Evolutionary conservation across 2,113 vertebrate genomes (phyloP), one percentile per base, ranked within the genome.

Genomic region (Phaethornis superciliosus): DNA sequence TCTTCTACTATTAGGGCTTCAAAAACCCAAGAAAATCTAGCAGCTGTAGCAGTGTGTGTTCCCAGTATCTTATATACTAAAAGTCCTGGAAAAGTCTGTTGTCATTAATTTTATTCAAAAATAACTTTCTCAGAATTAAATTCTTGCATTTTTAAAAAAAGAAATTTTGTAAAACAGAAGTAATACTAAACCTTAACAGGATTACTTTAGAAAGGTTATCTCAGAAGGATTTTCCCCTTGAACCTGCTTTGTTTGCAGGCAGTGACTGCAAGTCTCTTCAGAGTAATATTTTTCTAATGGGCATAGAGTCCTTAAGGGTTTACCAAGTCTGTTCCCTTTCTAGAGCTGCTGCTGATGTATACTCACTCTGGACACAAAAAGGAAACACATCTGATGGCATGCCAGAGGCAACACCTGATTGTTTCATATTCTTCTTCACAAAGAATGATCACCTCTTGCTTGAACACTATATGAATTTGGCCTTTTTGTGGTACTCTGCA

Each of bases 41-140:
- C 63, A 92, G 85, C 78, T 92, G 87, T 70, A 92, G 83, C 72
- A 88, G 24, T 58, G 72, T 52, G 33, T 89, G 89, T 96, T 12
- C 62, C 22, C 27, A 65, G 37, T 30, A 69, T 10, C 8, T 93
- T 55, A 55, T 19, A 33, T 21, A 44, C 35, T 55, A 28, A 83
- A 82, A 77, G 8, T 3, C 10, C 12, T 80, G 27, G 15, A 93
- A 94, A 88, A 35, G 81, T 8, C 49, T 65, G 7, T 30, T 35
- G 32, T 28, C 24, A 32, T 82, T 46, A 3, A 42, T 81, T 72
- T 74, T 74, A 59, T 77, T 80, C 26, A 37, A 74, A 83, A 93
- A 78, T 23, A 35, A 26, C 18, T 63, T 71, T 62, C 14, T 81
- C 23, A 22, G 10, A 88, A 63, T 2, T 59, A 44, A 3, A 6